Evolutionary conservation across 2,797 vertebrate genomes (phyloP), one percentile per base, ranked within the genome.

Genomic region (Threskiornis aethiopicus): DNA sequence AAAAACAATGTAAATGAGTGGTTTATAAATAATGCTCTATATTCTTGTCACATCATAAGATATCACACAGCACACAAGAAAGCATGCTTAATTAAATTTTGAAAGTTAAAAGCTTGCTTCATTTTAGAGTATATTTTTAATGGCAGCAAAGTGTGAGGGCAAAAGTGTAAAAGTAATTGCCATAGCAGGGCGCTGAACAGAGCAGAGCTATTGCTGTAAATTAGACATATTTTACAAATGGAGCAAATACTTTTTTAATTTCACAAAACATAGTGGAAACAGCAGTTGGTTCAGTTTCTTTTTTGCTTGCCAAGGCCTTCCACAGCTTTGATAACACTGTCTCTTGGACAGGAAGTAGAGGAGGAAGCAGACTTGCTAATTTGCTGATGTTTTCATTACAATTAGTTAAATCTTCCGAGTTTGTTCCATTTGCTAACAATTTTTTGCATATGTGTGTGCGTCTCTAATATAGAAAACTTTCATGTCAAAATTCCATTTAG

Each of bases 101-200:
- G 25, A 47, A 73, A 72, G 22, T 84, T 76, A 62, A 71, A 82
- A 54, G 3, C 26, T 33, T 15, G 0, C 3, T 69, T 90, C 5
- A 21, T 59, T 67, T 61, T 61, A 26, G 13, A 87, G 14, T 41
- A 17, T 42, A 16, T 65, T 73, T 84, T 89, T 54, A 87, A 64
- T 31, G 73, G 41, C 0, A 2, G 5, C 3, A n/a, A 85, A 64
- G 3, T 20, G 16, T 24, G 58, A 81, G 6, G 33, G 42, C 4
- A 20, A 52, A 91, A 78, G 16, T 28, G 3, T 47, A 37, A 81
- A 73, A 77, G 29, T 31, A 58, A 84, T 3, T 90, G 10, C 10
- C 15, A 35, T 16, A 72, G 13, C 22, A 71, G 20, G 10, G 24
- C 54, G 24, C 33, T 69, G 37, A 88, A 58, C 10, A 35, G 28